phyloP scores from a whole-genome alignment of 2,113 vertebrate species.

The Recurvirostra avosetta region DNA sequence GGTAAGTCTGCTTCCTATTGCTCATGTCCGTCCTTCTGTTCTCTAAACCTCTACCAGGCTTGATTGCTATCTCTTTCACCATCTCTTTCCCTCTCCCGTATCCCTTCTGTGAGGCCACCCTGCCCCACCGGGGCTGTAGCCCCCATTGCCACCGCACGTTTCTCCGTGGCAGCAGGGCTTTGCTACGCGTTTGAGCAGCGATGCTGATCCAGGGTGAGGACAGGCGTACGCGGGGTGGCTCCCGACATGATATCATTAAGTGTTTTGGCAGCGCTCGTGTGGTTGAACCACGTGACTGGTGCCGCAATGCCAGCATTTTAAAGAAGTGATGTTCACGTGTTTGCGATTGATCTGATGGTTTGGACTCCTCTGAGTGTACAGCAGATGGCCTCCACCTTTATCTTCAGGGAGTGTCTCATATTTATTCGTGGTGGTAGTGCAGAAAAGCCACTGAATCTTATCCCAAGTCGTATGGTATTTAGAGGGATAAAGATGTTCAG shows the following conservation, averaged over 20 bases:
- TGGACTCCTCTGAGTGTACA: neutral
- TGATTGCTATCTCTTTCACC: neutral
- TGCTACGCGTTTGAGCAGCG: accelerated
- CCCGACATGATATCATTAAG: neutral
- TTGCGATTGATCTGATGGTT: neutral
- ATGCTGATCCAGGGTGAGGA: neutral
- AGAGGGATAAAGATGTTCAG: neutral
- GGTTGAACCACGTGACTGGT: neutral
- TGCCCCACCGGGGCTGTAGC: neutral
- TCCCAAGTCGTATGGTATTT: neutral
- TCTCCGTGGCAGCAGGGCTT: neutral
- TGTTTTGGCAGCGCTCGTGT: neutral
- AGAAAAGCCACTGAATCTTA: neutral
- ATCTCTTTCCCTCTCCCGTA: neutral
- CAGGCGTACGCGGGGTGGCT: neutral
- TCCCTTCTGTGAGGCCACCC: neutral
- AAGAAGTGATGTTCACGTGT: neutral
- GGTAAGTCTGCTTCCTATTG: conserved; percentile 30
- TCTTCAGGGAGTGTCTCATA: neutral
- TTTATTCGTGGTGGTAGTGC: neutral
- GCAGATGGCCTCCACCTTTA: neutral
- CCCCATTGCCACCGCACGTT: accelerated
- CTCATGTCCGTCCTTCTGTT: neutral
- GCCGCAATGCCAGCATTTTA: neutral
- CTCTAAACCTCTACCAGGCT: neutral